Evolutionary conservation across 2,888 invertebrate genomes (phyloP), one percentile per base, ranked within the genome.

Genomic region (Drosophila dives): DNA sequence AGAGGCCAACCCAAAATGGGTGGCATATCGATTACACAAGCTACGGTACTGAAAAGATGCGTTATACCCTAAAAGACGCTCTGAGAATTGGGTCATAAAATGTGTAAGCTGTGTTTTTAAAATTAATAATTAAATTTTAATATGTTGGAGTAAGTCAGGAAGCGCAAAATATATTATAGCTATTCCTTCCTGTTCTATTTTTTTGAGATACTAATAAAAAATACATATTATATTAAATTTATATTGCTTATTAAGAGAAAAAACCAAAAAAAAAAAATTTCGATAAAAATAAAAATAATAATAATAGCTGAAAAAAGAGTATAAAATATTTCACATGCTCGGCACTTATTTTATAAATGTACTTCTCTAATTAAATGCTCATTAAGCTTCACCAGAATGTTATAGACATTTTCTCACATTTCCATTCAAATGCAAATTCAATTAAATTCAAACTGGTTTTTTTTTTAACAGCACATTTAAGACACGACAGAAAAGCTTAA

Each of bases 1-100:
- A 17, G n/a, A 12, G 42, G n/a, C 23, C 34, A 48, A 38, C 17
- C 15, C n/a, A 17, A 42, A 53, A 34, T 38, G 45, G 26, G 45
- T 29, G 36, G 33, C 17, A 49, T 50, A 70, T 79, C 53, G 80
- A 65, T 77, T 75, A 51, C 12, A 10, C 48, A 56, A 54, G 29
- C 42, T 33, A 40, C 26, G 26, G 0, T 23, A 20, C n/a, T 15
- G 4, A 17, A 36, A 26, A 36, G 26, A 12, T n/a, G 2, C 17
- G 3, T 8, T n/a, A 36, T 36, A 54, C 17, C 34, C 36, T 15
- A 15, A 1, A 45, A 15, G 23, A 45, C 15, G 4, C 23, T 23
- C 23, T 23, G 8, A 23, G 45, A 45, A 23, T 4, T 23, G 10
- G n/a, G n/a, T 11, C n/a, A 40, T 11, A n/a, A 11, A 40, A 10